Evolutionary conservation across 2,113 vertebrate species (phyloP).

Genomic region (Melanocharis versteri): DNA sequence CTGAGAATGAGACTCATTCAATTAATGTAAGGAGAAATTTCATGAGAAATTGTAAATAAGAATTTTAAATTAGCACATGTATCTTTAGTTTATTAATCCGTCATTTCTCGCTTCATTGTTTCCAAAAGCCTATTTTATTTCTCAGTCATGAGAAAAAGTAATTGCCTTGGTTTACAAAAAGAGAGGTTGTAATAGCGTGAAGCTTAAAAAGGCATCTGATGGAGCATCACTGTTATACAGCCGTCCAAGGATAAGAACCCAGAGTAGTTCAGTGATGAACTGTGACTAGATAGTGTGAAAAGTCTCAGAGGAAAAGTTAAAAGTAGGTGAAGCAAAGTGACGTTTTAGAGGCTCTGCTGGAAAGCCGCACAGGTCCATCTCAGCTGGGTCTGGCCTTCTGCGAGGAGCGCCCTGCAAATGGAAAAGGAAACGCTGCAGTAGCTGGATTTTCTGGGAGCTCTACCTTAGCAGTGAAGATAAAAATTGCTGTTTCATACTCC

Average conservation of each 20-base stretch:
- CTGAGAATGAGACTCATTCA: background rate
- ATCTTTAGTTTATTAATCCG: background rate
- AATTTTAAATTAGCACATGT: background rate
- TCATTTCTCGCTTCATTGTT: background rate
- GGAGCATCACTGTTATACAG: background rate
- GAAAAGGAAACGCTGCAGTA: background rate
- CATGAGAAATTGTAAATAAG: background rate
- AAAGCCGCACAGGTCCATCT: background rate
- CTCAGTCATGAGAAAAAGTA: background rate
- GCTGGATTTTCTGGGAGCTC: background rate
- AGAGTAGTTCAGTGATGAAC: background rate
- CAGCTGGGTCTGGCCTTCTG: too few relatives aligned
- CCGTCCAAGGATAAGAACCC: background rate
- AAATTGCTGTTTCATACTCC: background rate
- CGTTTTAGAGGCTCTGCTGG: background rate
- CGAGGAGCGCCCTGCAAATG: fast-evolving
- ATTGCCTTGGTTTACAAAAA: background rate
- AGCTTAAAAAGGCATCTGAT: background rate
- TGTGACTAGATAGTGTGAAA: background rate
- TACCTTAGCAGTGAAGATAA: background rate
- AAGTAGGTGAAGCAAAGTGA: background rate
- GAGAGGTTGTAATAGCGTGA: background rate
- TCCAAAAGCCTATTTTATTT: background rate
- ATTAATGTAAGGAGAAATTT: background rate
- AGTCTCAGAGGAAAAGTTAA: background rate